Percentiles rank a stretch among this genome's conserved stretches.
These are phyloP conservation scores for Dicyrtomina minuta DNA, from an alignment of 2,888 invertebrate species.

Conservation along the genomic window DNA sequence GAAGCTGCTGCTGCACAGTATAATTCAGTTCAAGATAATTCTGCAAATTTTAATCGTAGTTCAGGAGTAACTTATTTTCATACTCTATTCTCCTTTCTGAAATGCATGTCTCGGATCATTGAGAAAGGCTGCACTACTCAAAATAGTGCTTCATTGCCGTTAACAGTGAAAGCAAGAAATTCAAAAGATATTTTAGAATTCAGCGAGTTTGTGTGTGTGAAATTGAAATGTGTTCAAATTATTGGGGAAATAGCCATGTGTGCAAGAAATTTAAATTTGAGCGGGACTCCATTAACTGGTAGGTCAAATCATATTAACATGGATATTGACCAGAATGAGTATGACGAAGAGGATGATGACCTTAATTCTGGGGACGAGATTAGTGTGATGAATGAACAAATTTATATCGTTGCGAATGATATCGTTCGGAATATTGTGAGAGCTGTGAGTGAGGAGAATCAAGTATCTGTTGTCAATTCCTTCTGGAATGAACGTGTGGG, in stretches of 20 bases:
- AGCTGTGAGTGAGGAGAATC: slow-evolving; percentile 21
- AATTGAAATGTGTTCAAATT: slow-evolving; percentile 11
- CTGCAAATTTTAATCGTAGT: background rate
- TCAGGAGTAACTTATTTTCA: background rate
- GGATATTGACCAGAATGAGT: too few species aligned
- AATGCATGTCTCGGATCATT: background rate
- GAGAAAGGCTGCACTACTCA: background rate
- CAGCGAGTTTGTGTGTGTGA: slow-evolving; percentile 12
- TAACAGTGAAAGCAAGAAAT: background rate
- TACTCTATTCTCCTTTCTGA: background rate
- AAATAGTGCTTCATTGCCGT: background rate
- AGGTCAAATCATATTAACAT: too few species aligned
- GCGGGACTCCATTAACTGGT: too few species aligned
- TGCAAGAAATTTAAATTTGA: slow-evolving; percentile 3
- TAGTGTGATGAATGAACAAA: background rate
- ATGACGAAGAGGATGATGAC: background rate
- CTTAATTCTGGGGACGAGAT: too few species aligned
- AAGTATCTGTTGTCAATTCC: slow-evolving; percentile 17
- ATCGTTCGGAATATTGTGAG: slow-evolving; percentile 36
- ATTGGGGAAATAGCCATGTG: background rate
- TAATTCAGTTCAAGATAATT: too few species aligned
- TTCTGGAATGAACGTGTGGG: slow-evolving; percentile 36
- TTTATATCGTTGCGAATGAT: slow-evolving; percentile 13
- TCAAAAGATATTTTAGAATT: slow-evolving; percentile 9
- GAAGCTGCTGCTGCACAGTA: background rate